A percentile compares a stretch with the other conserved stretches of the same genome.
phyloP scores from a whole-genome alignment of 2,888 invertebrate species.

The Coenonympha arcania region DNA sequence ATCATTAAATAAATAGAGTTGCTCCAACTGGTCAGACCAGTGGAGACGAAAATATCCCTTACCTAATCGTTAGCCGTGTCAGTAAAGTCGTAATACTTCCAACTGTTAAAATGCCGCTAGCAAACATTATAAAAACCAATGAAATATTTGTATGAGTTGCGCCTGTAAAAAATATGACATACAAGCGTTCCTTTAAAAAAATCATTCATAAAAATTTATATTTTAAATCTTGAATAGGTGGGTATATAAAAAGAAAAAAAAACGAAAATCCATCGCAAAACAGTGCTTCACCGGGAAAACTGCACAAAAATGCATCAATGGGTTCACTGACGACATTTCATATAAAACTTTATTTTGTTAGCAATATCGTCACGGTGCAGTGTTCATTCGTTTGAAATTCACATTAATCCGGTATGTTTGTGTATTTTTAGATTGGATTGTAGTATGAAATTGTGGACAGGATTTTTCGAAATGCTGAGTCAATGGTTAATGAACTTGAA shows the following conservation, averaged over 20 bases:
- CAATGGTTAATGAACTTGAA: too few relatives aligned
- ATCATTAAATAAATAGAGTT: too few relatives aligned
- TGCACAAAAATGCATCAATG: neutral
- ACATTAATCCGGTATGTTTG: too few relatives aligned
- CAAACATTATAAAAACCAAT: neutral
- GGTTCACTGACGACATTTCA: neutral
- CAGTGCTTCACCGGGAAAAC: neutral
- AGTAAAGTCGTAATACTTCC: too few relatives aligned
- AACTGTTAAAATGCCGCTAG: neutral
- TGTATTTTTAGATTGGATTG: too few relatives aligned
- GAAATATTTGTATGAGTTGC: neutral
- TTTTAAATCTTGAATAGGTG: neutral
- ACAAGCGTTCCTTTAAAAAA: neutral
- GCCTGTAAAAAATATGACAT: neutral
- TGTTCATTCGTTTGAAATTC: neutral
- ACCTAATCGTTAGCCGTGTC: too few relatives aligned
- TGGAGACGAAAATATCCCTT: too few relatives aligned
- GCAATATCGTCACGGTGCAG: neutral
- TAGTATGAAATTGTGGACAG: too few relatives aligned
- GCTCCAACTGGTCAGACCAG: too few relatives aligned
- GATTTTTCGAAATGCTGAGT: too few relatives aligned
- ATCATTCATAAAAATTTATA: neutral
- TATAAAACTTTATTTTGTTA: neutral
- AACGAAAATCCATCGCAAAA: neutral
- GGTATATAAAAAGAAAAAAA: neutral